phyloP scores from a whole-genome alignment of 2,113 vertebrate genomes.

The Peromyscus californicus region DNA sequence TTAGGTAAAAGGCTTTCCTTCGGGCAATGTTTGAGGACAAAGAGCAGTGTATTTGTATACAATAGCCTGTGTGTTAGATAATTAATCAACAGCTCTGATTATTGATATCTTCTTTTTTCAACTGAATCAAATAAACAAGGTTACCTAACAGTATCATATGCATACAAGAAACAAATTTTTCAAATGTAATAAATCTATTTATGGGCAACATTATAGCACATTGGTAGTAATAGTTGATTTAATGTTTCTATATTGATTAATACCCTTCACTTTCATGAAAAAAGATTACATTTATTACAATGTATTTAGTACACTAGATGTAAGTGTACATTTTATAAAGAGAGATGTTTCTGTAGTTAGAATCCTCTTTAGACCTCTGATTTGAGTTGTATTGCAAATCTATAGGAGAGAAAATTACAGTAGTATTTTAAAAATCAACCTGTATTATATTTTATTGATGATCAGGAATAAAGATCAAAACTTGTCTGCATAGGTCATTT shows the following conservation, averaged over 20 bases:
- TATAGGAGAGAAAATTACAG: slow-evolving; percentile 47
- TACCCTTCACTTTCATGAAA: slow-evolving; percentile 6
- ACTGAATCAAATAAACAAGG: background rate
- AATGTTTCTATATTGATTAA: background rate
- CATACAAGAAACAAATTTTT: background rate
- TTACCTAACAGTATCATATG: background rate
- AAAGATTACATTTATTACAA: background rate
- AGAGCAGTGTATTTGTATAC: background rate
- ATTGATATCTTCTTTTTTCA: background rate
- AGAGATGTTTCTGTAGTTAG: background rate
- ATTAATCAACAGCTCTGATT: background rate
- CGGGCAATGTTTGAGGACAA: background rate
- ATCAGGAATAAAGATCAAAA: slow-evolving; percentile 72
- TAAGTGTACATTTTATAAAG: background rate
- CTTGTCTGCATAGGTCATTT: slow-evolving; percentile 82
- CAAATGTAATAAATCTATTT: slow-evolving; percentile 14
- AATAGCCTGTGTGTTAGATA: background rate
- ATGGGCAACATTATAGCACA: background rate
- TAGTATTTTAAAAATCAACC: slow-evolving; percentile 67
- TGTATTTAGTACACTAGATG: background rate
- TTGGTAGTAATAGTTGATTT: slow-evolving; percentile 43
- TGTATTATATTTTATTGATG: slow-evolving; percentile 74
- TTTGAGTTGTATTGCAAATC: background rate
- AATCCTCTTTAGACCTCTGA: slow-evolving; percentile 4
- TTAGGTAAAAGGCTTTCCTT: background rate